These are phyloP conservation scores for Steinernema khuongi DNA, from an alignment of 1,140 invertebrate species.

Conservation along the genomic window DNA sequence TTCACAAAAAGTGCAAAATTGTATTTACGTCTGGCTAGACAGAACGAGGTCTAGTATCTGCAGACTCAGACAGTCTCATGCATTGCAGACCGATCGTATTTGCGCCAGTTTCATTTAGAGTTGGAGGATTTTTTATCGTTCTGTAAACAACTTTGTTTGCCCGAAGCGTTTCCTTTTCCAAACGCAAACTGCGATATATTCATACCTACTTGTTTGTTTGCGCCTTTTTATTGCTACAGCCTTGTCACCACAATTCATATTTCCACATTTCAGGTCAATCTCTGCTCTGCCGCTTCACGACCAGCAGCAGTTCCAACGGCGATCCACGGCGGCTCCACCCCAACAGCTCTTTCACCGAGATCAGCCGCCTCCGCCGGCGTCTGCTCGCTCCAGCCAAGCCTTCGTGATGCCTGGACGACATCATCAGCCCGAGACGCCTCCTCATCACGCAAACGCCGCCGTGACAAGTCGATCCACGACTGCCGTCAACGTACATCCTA, in stretches of 20 bases:
- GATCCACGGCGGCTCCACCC: background rate
- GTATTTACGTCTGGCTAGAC: too few species aligned
- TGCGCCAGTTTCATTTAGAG: too few species aligned
- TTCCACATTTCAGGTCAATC: background rate
- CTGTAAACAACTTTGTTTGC: too few species aligned
- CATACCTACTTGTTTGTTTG: too few species aligned
- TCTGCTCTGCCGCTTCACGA: constrained; percentile 2
- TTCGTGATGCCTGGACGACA: background rate
- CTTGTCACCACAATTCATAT: background rate
- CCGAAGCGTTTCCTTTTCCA: too few species aligned
- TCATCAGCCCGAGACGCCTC: background rate
- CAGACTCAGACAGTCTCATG: too few species aligned
- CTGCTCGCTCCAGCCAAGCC: background rate
- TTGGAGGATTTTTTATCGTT: too few species aligned
- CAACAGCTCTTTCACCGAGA: background rate
- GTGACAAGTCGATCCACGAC: background rate
- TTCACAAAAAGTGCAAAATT: too few species aligned
- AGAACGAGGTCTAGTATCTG: too few species aligned
- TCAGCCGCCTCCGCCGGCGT: background rate
- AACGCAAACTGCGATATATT: too few species aligned
- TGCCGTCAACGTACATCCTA: background rate
- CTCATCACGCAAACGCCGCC: background rate
- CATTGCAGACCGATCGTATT: too few species aligned
- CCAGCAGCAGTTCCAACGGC: constrained; percentile 1
- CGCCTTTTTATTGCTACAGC: too few species aligned